A percentile compares a stretch with the other conserved stretches of the same genome.
Conservation (phyloP, 1,140 invertebrate species). For the Achatina immaculata region DNA sequence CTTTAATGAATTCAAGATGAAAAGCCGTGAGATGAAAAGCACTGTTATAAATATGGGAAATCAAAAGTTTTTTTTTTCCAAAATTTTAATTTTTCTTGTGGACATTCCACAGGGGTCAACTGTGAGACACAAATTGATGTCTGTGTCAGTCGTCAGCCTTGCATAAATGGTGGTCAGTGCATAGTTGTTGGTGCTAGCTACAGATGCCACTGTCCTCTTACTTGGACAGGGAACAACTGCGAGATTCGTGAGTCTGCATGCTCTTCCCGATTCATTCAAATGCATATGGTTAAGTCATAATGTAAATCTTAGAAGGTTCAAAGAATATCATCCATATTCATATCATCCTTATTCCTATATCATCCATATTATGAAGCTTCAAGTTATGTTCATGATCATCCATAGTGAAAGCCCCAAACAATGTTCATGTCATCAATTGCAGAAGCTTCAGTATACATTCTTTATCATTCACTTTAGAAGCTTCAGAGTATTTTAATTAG, state of each 20-base stretch:
- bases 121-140: constrained; percentile 79
- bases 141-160: constrained; percentile 80
- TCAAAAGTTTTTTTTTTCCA: no score
- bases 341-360: no score
- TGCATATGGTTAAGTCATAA: neutral
- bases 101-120: constrained; percentile 74
- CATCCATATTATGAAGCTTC: neutral
- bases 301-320: neutral
- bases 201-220: constrained; percentile 83
- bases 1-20: no score
- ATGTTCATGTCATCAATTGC: neutral
- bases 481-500: neutral
- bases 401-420: neutral
- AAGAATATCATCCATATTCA: no score
- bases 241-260: constrained; percentile 73
- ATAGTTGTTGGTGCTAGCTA: constrained; percentile 73
- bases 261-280: neutral
- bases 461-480: no score
- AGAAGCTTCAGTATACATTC: no score
- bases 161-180: constrained; percentile 84
- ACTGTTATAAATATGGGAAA: no score
- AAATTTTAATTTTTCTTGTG: neutral
- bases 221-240: constrained; percentile 83
- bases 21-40: no score
- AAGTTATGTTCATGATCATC: neutral